Percentiles rank a stretch among this genome's conserved stretches.
phyloP scores from a whole-genome alignment of 2,797 vertebrate species.

The Cyprinella venusta region DNA sequence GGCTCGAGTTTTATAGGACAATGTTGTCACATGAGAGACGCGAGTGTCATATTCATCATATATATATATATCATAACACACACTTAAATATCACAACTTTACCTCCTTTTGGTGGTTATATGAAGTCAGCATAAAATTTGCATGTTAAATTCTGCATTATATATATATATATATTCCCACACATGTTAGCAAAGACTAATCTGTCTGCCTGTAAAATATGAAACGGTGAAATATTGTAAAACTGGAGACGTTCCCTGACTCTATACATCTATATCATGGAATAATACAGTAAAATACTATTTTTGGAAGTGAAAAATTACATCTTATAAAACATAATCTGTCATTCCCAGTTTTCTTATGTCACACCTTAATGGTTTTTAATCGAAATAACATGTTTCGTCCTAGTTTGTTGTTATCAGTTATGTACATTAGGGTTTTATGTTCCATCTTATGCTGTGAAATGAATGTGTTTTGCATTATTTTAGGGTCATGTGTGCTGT shows the following conservation, averaged over 20 bases:
- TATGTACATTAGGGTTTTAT: neutral
- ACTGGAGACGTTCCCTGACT: neutral
- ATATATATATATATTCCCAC: neutral
- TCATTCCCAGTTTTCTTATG: neutral
- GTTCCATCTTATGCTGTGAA: neutral
- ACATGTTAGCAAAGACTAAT: neutral
- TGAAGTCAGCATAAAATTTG: neutral
- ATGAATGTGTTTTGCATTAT: neutral
- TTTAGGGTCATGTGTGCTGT: neutral
- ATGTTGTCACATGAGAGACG: neutral
- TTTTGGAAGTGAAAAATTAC: neutral
- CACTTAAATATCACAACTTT: neutral
- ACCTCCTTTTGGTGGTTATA: neutral
- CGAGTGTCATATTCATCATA: neutral
- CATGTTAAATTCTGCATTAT: neutral
- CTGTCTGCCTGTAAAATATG: neutral
- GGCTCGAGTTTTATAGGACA: neutral
- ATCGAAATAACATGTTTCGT: neutral
- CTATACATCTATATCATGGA: neutral
- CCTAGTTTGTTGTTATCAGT: neutral
- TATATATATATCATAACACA: neutral
- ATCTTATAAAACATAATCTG: neutral
- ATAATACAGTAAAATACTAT: neutral
- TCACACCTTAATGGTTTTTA: neutral
- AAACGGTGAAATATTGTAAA: neutral